Conservation (phyloP, 1,140 invertebrate genomes). For the Cheumatopsyche charites region DNA sequence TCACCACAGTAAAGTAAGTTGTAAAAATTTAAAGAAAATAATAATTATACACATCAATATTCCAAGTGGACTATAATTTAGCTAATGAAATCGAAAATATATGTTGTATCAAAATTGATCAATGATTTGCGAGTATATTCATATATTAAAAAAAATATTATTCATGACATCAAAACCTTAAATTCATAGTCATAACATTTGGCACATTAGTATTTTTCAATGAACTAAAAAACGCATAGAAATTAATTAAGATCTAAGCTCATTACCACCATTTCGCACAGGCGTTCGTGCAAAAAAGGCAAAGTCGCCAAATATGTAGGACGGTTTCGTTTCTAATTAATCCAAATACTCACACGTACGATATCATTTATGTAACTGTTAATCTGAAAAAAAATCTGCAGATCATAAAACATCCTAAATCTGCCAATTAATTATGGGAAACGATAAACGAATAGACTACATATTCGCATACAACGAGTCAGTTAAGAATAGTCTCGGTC, state of each 20-base stretch:
- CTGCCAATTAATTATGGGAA: neutral
- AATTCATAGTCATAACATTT: no score
- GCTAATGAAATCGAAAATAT: no score
- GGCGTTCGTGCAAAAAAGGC: no score
- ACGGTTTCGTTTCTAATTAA: slow-evolving; percentile 18
- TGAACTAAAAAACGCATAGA: no score
- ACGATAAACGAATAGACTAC: neutral
- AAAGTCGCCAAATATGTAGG: slow-evolving; percentile 13
- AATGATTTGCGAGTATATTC: neutral
- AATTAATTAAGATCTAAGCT: no score
- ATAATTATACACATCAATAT: no score
- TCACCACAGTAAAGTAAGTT: no score
- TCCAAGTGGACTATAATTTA: no score
- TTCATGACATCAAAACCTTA: neutral
- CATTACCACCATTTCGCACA: no score
- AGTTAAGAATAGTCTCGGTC: neutral
- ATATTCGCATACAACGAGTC: slow-evolving; percentile 10
- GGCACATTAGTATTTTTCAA: no score
- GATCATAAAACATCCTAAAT: neutral
- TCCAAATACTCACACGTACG: slow-evolving; percentile 3
- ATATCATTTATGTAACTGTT: slow-evolving; percentile 17
- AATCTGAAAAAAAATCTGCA: neutral
- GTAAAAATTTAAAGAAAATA: no score
- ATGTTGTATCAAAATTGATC: no score
- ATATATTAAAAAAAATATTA: neutral